Evolutionary conservation across 53 echinoderm and acorn worm species (phyloP).

Genomic region (Luidia sarsii): DNA sequence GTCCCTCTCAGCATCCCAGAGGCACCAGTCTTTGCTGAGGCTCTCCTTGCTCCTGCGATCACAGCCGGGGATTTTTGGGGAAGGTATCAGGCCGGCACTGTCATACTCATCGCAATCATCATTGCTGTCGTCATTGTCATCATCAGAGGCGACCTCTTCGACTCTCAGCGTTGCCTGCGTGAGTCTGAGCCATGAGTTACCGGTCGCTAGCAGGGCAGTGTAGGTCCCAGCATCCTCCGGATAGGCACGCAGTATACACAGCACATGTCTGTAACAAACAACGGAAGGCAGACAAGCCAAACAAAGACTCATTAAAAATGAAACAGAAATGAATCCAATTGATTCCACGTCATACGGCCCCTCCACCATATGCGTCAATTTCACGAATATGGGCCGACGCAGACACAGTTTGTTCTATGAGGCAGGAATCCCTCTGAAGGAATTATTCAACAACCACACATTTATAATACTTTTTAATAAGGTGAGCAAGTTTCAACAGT

Average conservation of each 20-base stretch:
- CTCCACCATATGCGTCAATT: too few species aligned
- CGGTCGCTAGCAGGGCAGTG: constrained; percentile 44
- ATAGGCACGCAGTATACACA: constrained; percentile 39
- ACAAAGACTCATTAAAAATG: not conserved
- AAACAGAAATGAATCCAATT: too few species aligned
- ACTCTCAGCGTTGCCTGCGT: constrained; percentile 20
- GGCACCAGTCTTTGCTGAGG: not conserved
- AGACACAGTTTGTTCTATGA: too few species aligned
- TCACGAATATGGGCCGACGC: too few species aligned
- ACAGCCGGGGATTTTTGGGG: too few species aligned
- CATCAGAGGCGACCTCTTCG: not conserved
- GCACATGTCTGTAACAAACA: constrained; percentile 20
- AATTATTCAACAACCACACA: too few species aligned
- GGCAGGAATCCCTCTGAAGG: too few species aligned
- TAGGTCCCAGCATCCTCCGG: constrained; percentile 61
- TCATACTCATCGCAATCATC: too few species aligned
- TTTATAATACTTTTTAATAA: too few species aligned
- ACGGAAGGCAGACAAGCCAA: not conserved
- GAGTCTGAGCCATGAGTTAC: constrained; percentile 3
- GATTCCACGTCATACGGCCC: too few species aligned
- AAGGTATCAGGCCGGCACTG: too few species aligned
- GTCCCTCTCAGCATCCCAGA: not conserved
- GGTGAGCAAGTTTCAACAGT: too few species aligned
- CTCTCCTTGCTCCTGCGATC: not conserved
- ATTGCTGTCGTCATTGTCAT: not conserved